Evolutionary conservation across 2,797 vertebrate species (phyloP).

Genomic region (Decapterus maruadsi): DNA sequence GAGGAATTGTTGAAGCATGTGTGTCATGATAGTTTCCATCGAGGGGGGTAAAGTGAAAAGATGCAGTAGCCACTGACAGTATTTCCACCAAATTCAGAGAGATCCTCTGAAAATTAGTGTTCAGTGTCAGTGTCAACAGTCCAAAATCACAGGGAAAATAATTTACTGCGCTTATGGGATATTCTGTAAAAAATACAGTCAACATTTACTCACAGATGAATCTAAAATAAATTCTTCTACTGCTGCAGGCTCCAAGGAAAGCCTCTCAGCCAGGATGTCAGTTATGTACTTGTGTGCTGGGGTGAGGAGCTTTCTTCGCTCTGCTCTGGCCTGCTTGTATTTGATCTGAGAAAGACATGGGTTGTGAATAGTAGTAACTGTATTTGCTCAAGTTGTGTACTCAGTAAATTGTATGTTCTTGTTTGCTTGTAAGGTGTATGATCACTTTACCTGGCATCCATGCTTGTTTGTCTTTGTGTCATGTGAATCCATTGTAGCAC

Average conservation of each 20-base stretch:
- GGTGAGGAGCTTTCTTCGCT: conserved; percentile 78
- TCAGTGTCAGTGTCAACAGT: too few relatives aligned
- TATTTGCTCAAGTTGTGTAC: background rate
- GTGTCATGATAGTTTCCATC: background rate
- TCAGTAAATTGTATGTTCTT: background rate
- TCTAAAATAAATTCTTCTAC: conserved; percentile 89
- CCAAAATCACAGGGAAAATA: background rate
- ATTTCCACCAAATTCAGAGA: background rate
- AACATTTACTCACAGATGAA: conserved; percentile 82
- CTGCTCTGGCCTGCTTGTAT: conserved; percentile 84
- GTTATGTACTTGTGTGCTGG: conserved; percentile 87
- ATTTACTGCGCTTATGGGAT: background rate
- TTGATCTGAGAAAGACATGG: conserved; percentile 72
- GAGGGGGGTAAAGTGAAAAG: background rate
- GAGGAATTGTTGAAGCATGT: background rate
- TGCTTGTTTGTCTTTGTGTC: conserved; percentile 13
- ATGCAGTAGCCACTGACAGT: background rate
- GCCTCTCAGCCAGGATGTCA: conserved; percentile 79
- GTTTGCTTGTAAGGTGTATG: background rate
- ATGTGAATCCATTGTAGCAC: conserved; percentile 41
- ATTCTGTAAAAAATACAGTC: background rate
- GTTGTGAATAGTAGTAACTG: background rate
- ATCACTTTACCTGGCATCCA: conserved; percentile 38
- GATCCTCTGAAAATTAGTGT: background rate
- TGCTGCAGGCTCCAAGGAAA: conserved; percentile 74